Base-by-base conservation (phyloP, 2,888 invertebrate genomes). In the Temnothorax unifasciatus region DNA sequence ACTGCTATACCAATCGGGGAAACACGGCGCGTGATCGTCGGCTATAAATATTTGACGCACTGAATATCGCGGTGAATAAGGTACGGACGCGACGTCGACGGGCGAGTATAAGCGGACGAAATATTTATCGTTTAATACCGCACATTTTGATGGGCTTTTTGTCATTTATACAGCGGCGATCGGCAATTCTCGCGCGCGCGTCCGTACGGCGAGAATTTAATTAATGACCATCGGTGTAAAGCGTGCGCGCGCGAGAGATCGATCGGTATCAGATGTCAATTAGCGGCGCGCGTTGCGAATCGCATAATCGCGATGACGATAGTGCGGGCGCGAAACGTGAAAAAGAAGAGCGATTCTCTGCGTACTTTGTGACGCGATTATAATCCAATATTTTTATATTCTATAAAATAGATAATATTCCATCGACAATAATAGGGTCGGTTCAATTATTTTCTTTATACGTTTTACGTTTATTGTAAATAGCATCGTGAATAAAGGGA, bases 241-340 rank as follows among this genome's bases (percentile, higher is more conserved):
- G 71, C 59, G 57, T 81, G 34, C 25, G 66, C 71, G 47, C 11
- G 41, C 68, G 57, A 9, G 69, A 71, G 71, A 81, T 69, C 69
- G 79, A 81, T 81, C 71, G 79, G 44, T 81, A 81, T 81, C 71
- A 81, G 79, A 81, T 81, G 79, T 81, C 79, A 81, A 81, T 81
- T 81, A 81, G 79, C 79, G 47, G 69, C 54, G 79, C 79, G 59
- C 79, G 71, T 81, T 59, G 71, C 79, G 47, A 71, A 50, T 71
- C 59, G 79, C 79, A 81, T 81, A 81, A 81, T 81, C 71, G 13
- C 59, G 50, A 71, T 71, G 59, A 71, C 59, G 59, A 61, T 15
- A 47, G 47, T 25, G 50, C n/a, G 68, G 13, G 38, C 4, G 21
- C 21, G 29, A 29, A 21, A 21, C 5, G 69, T 47, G 29, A 71